Percentiles rank a stretch among this genome's conserved stretches.
Conservation (phyloP, 2,797 vertebrate genomes). For the Trematomus bernacchii region DNA sequence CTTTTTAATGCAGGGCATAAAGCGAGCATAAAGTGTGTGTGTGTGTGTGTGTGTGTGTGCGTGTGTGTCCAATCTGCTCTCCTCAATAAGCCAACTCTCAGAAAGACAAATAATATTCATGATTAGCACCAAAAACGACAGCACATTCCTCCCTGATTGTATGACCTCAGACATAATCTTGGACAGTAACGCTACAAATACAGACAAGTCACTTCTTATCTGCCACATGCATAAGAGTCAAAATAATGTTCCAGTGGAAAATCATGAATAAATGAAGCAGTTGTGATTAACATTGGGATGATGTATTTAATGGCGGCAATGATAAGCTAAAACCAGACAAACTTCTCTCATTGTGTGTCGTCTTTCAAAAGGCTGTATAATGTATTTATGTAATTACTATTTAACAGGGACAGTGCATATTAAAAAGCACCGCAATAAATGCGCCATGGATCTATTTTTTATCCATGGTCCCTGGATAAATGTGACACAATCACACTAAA, state of each 20-base stretch:
- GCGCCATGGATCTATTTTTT: not conserved
- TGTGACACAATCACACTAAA: not conserved
- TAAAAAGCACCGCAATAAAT: not conserved
- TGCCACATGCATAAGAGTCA: constrained; percentile 15
- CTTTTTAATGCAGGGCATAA: constrained; percentile 79
- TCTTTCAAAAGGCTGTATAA: not conserved
- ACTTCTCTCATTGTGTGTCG: constrained; percentile 10
- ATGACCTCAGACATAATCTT: constrained; percentile 26
- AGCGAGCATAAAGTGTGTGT: constrained; percentile 43
- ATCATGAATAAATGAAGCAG: constrained; percentile 41
- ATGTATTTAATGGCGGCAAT: constrained; percentile 16
- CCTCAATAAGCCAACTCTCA: constrained; percentile 32
- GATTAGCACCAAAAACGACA: constrained; percentile 38
- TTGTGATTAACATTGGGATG: constrained; percentile 32
- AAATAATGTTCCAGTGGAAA: constrained; percentile 36
- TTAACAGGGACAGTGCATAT: not conserved
- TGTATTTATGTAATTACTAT: not conserved
- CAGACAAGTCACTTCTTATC: constrained; percentile 19
- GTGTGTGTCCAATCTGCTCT: constrained; percentile 43
- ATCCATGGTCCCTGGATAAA: not conserved
- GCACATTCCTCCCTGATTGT: constrained; percentile 21
- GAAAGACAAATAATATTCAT: constrained; percentile 44
- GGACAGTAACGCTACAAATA: constrained; percentile 4
- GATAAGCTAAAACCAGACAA: not conserved
- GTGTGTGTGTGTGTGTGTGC: constrained; percentile 9